A percentile compares a stretch with the other conserved stretches of the same genome.
phyloP scores from a whole-genome alignment of 2,888 invertebrate genomes.

The Clistopyga incitator region DNA sequence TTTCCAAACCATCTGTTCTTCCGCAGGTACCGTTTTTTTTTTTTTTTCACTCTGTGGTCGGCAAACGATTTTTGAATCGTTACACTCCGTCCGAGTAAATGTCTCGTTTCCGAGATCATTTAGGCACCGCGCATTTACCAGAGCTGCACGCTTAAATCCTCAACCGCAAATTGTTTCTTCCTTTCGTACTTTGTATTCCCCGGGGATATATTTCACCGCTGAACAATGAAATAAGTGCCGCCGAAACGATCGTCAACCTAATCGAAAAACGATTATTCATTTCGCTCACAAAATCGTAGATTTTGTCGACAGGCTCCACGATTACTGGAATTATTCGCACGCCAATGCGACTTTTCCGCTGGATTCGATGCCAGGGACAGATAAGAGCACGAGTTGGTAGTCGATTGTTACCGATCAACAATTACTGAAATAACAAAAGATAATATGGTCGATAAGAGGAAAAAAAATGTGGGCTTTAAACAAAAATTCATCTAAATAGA shows the following conservation, averaged over 20 bases:
- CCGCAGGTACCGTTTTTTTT: conserved; percentile 10
- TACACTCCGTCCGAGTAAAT: conserved; percentile 52
- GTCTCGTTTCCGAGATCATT: conserved; percentile 62
- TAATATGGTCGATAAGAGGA: not conserved
- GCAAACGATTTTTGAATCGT: conserved; percentile 50
- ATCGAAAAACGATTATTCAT: conserved; percentile 5
- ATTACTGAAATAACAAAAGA: not conserved
- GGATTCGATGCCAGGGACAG: not conserved
- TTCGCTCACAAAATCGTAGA: not conserved
- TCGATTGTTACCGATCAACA: not conserved
- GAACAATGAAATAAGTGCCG: conserved; percentile 28
- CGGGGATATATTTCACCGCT: not conserved
- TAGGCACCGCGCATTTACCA: conserved; percentile 61
- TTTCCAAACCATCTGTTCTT: conserved; percentile 64
- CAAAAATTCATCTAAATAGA: too few relatives aligned
- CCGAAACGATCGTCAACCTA: conserved; percentile 1
- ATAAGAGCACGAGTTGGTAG: not conserved
- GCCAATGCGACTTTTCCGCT: not conserved
- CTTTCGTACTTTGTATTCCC: conserved; percentile 16
- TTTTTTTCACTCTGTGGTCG: conserved; percentile 50
- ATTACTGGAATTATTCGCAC: conserved; percentile 4
- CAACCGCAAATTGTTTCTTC: conserved; percentile 63
- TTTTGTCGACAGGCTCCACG: not conserved
- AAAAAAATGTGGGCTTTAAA: too few relatives aligned
- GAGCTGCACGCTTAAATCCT: conserved; percentile 53